Conservation (phyloP, 2,113 vertebrate species). For the Ia io region DNA sequence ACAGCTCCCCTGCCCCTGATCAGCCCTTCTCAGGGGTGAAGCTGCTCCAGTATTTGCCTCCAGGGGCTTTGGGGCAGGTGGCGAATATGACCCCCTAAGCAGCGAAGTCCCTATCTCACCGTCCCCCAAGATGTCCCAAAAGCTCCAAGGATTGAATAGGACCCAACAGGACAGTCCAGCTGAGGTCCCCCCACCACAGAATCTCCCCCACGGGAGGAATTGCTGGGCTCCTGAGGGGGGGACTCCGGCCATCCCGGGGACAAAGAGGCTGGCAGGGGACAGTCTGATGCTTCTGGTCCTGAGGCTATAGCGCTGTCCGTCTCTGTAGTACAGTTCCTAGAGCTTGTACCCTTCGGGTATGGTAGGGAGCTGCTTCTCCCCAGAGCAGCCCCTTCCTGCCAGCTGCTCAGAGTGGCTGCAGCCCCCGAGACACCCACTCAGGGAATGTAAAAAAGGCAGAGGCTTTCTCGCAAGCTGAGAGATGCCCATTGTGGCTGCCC, state of each 20-base stretch:
- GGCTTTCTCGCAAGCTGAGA: neutral
- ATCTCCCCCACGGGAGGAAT: neutral
- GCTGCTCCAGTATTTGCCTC: neutral
- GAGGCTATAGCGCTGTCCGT: neutral
- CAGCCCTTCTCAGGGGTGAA: neutral
- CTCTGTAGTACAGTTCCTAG: neutral
- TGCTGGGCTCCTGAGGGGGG: neutral
- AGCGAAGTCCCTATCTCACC: neutral
- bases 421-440: neutral
- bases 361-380: neutral
- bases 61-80: neutral
- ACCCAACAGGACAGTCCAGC: neutral
- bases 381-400: neutral
- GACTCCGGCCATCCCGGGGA: neutral
- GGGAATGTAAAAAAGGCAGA: neutral
- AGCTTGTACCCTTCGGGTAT: neutral
- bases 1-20: rapidly evolving
- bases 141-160: neutral
- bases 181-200: neutral
- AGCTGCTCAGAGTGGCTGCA: neutral
- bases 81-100: neutral
- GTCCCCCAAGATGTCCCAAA: neutral
- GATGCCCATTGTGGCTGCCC: neutral
- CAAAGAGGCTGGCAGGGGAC: neutral
- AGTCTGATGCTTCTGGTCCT: neutral